A percentile compares a stretch with the other conserved stretches of the same genome.
Evolutionary conservation across 2,888 invertebrate genomes (phyloP).

Genomic region (Notodonta dromedarius): DNA sequence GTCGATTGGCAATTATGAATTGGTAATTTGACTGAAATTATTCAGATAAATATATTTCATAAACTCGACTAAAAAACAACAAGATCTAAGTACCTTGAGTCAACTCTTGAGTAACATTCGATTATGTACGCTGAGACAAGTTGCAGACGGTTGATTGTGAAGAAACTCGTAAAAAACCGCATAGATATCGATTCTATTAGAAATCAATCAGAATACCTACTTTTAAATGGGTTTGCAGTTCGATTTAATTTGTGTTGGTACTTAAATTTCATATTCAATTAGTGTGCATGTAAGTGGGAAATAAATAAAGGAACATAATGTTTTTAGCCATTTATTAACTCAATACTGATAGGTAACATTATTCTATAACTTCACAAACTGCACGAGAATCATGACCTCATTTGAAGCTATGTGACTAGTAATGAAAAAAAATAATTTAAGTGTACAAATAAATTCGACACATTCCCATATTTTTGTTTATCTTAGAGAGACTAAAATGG

Average conservation of each 20-base stretch:
- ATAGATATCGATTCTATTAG: slow-evolving; percentile 18
- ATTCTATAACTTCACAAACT: slow-evolving; percentile 38
- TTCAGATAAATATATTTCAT: slow-evolving; percentile 20
- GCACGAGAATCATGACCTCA: slow-evolving; percentile 43
- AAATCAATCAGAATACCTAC: slow-evolving; percentile 22
- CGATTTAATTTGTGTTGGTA: not conserved
- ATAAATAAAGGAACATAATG: not conserved
- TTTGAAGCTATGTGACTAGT: slow-evolving; percentile 51
- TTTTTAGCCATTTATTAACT: slow-evolving; percentile 32
- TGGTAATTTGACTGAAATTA: slow-evolving; percentile 6
- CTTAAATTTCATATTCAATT: slow-evolving; percentile 22
- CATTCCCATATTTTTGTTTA: slow-evolving; percentile 23
- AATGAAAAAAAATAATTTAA: slow-evolving; percentile 34
- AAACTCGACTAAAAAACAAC: slow-evolving; percentile 25
- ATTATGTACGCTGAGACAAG: slow-evolving; percentile 51
- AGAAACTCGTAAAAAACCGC: slow-evolving; percentile 43
- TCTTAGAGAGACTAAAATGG: slow-evolving; percentile 34
- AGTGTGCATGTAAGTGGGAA: slow-evolving; percentile 9
- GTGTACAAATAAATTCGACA: slow-evolving; percentile 41
- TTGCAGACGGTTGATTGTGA: slow-evolving; percentile 45
- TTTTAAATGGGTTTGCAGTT: slow-evolving; percentile 23
- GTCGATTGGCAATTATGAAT: slow-evolving; percentile 14
- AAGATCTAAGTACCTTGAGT: slow-evolving; percentile 33
- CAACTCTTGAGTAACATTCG: slow-evolving; percentile 43
- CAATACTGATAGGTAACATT: slow-evolving; percentile 53